Evolutionary conservation across 2,797 vertebrate species (phyloP).

Genomic region (Macropus fuliginosus): DNA sequence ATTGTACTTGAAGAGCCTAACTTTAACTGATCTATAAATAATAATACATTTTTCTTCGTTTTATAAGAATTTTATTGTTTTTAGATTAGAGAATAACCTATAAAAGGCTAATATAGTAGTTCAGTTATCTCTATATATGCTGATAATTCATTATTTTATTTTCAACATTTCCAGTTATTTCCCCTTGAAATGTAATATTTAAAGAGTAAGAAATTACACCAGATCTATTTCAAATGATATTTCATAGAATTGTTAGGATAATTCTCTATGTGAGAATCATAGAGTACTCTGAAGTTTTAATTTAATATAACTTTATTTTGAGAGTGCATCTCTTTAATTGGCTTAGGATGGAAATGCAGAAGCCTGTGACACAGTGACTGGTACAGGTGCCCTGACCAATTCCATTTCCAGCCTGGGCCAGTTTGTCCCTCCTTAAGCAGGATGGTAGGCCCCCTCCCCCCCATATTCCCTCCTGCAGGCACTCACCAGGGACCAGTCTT

Average conservation of each 20-base stretch:
- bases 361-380: too few species aligned
- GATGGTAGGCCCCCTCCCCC: too few species aligned
- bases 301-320: constrained; percentile 42
- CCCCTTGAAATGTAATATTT: neutral
- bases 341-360: too few species aligned
- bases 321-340: too few species aligned
- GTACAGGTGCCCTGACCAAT: too few species aligned
- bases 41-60: constrained; percentile 6
- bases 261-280: too few species aligned
- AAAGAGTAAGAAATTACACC: neutral
- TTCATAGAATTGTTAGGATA: too few species aligned
- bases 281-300: constrained; percentile 2
- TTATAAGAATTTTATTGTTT: constrained; percentile 20
- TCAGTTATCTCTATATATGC: neutral
- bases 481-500: too few species aligned
- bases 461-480: too few species aligned
- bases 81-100: constrained; percentile 29
- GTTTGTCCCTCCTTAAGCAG: too few species aligned
- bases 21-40: neutral
- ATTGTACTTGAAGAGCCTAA: constrained; percentile 27
- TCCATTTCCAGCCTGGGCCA: too few species aligned
- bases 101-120: neutral
- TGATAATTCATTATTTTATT: constrained; percentile 9
- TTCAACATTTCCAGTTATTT: neutral
- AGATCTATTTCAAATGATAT: neutral